Evolutionary conservation across 2,888 invertebrate species (phyloP).

Genomic region (Bellardia pandia): DNA sequence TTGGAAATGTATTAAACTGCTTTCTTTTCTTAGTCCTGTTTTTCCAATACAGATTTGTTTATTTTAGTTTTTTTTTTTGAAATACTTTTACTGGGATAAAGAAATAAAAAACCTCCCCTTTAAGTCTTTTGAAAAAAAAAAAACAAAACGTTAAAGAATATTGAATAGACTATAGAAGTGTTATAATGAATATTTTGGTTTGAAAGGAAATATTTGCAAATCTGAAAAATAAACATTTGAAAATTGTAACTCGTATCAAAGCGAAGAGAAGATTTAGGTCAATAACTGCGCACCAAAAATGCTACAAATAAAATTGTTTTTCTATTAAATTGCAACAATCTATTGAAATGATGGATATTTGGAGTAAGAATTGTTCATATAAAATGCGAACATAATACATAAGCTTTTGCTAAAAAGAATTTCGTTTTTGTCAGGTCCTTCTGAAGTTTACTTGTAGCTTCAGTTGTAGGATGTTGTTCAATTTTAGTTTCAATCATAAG

Average conservation of each 20-base stretch:
- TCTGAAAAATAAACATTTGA: conserved; percentile 63
- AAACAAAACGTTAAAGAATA: background rate
- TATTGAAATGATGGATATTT: conserved; percentile 43
- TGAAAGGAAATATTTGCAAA: conserved; percentile 55
- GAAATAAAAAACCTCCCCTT: conserved; percentile 11
- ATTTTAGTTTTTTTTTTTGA: conserved; percentile 22
- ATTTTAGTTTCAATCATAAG: no score
- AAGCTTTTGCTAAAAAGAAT: background rate
- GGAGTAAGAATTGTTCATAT: background rate
- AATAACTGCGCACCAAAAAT: conserved; percentile 13
- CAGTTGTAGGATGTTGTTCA: no score
- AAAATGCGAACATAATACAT: no score
- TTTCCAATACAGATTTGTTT: conserved; percentile 53
- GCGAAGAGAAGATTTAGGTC: conserved; percentile 37
- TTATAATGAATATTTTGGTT: conserved; percentile 13
- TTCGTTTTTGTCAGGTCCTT: no score
- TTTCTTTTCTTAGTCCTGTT: background rate
- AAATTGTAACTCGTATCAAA: conserved; percentile 8
- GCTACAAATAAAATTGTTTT: conserved; percentile 25
- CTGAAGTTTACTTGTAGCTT: no score
- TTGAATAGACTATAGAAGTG: conserved; percentile 6
- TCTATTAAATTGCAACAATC: conserved; percentile 30
- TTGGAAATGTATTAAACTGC: background rate
- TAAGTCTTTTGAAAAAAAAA: background rate
- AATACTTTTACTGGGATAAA: background rate